A percentile compares a stretch with the other conserved stretches of the same genome.
These are phyloP conservation scores for Eulacestoma nigropectus DNA, from an alignment of 2,113 vertebrate species.

Conservation along the genomic window DNA sequence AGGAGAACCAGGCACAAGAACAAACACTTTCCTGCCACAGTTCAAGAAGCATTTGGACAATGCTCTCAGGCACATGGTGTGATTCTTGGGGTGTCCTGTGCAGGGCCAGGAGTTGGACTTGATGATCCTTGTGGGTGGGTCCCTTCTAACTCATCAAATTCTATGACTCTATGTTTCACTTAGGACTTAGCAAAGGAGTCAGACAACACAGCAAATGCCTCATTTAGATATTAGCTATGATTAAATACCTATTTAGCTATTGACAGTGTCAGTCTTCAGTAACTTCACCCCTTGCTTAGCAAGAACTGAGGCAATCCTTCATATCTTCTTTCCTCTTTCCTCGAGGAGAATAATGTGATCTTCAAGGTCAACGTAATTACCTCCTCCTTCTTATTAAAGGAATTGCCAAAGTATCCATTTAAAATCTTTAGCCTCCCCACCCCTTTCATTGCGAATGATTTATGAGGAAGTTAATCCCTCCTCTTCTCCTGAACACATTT, in stretches of 20 bases:
- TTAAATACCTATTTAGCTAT: background rate
- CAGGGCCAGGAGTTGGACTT: background rate
- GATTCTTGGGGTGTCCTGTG: background rate
- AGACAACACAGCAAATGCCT: background rate
- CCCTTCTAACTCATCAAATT: background rate
- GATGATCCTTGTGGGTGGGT: background rate
- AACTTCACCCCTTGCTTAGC: background rate
- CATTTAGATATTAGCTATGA: background rate
- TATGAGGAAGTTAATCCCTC: background rate
- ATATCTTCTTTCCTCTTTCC: background rate
- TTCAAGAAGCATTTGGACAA: background rate
- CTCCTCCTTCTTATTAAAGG: conserved; percentile 15
- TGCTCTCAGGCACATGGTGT: background rate
- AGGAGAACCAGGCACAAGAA: background rate
- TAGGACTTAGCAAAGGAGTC: background rate
- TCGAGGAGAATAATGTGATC: background rate
- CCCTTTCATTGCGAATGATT: background rate
- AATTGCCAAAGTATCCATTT: background rate
- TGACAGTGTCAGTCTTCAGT: background rate
- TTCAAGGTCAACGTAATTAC: background rate
- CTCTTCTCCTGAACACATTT: background rate
- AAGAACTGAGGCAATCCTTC: background rate
- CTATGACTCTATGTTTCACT: background rate
- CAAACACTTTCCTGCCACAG: background rate
- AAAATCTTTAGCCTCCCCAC: background rate